A percentile compares a stretch with the other conserved stretches of the same genome.
These are phyloP conservation scores for Leptinotarsa tumamoca DNA, from an alignment of 2,888 invertebrate genomes.

Conservation along the genomic window DNA sequence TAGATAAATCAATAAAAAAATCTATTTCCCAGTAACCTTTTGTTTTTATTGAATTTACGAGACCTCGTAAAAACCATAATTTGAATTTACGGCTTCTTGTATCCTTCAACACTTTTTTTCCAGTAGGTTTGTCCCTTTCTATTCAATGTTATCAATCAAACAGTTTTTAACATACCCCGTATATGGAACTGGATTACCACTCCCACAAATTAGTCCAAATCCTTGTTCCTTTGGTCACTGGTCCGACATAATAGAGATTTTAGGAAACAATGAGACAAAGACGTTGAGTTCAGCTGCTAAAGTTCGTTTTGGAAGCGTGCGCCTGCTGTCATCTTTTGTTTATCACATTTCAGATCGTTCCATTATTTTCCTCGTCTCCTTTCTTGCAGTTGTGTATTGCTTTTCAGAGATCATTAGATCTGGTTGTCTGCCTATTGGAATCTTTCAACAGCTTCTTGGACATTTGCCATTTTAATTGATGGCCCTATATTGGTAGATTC, in stretches of 20 bases:
- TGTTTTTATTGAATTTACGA: too few species aligned
- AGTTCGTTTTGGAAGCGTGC: slow-evolving; percentile 26
- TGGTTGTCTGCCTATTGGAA: slow-evolving; percentile 23
- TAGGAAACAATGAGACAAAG: slow-evolving; percentile 30
- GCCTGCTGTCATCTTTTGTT: slow-evolving; percentile 29
- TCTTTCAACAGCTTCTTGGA: slow-evolving; percentile 24
- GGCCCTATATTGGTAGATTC: background rate
- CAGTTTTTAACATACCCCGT: background rate
- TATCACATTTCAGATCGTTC: background rate
- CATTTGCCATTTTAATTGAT: slow-evolving; percentile 12
- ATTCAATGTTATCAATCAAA: too few species aligned
- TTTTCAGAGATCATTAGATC: slow-evolving; percentile 24
- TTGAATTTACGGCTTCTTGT: too few species aligned
- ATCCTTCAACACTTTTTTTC: too few species aligned
- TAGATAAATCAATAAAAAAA: too few species aligned
- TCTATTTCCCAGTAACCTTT: too few species aligned
- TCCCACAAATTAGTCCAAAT: slow-evolving; percentile 13
- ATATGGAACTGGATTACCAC: slow-evolving; percentile 6
- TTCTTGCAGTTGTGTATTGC: background rate
- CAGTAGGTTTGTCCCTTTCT: background rate
- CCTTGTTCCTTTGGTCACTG: slow-evolving; percentile 18
- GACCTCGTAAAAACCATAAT: too few species aligned
- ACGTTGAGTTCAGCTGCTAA: slow-evolving; percentile 35
- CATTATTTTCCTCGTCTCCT: background rate
- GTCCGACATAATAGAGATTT: slow-evolving; percentile 16